Evolutionary conservation across 2,888 invertebrate species (phyloP).

Genomic region (Callosobruchus maculatus): DNA sequence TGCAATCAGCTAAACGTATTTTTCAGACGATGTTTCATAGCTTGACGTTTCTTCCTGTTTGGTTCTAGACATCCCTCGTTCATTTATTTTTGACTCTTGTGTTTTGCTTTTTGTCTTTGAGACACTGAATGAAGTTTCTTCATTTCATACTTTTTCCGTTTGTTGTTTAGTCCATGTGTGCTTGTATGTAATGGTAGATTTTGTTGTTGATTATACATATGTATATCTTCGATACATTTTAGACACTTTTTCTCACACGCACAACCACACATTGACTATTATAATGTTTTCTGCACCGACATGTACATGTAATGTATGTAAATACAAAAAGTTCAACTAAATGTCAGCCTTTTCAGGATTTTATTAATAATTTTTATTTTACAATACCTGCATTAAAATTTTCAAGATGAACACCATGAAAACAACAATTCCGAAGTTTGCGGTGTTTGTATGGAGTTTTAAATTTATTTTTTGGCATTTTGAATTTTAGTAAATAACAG

Average conservation of each 20-base stretch:
- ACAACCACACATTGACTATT: neutral
- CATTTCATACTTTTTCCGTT: neutral
- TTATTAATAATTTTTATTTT: too few species aligned
- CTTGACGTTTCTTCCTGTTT: slow-evolving; percentile 11
- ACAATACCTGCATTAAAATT: too few species aligned
- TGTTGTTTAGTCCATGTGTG: neutral
- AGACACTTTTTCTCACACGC: neutral
- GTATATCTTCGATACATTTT: neutral
- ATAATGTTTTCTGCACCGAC: neutral
- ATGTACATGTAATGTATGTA: neutral
- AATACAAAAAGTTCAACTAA: neutral
- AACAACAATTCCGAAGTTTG: too few species aligned
- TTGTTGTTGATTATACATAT: too few species aligned
- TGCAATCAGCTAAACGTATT: neutral
- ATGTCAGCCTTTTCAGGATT: neutral
- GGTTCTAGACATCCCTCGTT: neutral
- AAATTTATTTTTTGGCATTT: too few species aligned
- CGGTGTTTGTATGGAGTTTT: too few species aligned
- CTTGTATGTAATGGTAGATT: neutral
- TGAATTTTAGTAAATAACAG: too few species aligned
- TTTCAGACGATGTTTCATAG: slow-evolving; percentile 1
- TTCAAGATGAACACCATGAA: too few species aligned
- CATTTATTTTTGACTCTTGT: neutral
- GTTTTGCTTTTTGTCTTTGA: neutral
- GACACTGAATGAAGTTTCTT: neutral